Evolutionary conservation across 2,113 vertebrate genomes (phyloP), one percentile per base, ranked within the genome.

Genomic region (Pterocles orientalis): DNA sequence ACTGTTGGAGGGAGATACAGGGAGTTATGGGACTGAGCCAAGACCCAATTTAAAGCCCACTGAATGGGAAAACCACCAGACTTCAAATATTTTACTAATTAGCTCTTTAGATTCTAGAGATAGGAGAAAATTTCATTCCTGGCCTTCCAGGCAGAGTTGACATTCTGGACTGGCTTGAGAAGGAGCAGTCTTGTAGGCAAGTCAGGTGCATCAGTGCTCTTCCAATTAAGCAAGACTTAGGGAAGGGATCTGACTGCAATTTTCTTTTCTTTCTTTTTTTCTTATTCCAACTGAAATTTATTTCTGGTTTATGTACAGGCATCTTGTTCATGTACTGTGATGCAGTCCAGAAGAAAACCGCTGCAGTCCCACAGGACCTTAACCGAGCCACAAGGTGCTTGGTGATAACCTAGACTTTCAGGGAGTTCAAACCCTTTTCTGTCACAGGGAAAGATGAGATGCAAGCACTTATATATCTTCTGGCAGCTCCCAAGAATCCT

Each of bases 121-220:
- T 1, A n/a, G 47, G 6, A 82, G 13, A 26, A 82, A 91, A 76
- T 19, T 19, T 18, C 33, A 62, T 48, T 68, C 34, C 41, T 14
- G 4, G 51, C 56, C 66, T 95, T 65, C 18, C 36, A 86, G 17
- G 48, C 12, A 64, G 51, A 78, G 24, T 1, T 62, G 41, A 53
- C 4, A 1, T 36, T 90, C 66, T 70, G 71, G 19, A 9, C 31
- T 43, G 41, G 25, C 8, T 48, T 3, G 2, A 72, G 23, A 73
- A 54, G 0, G 5, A 84, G n/a, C 4, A 34, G 10, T 13, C 33
- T 43, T 88, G 43, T 14, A 51, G 65, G 53, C 18, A 70, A 68
- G 31, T 41, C 45, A 65, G 29, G n/a, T 45, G 33, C 50, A 50
- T 68, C 34, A 56, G 8, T 0, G 0, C 6, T 72, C 58, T 36